Evolutionary conservation across 2,797 vertebrate species (phyloP).

Genomic region (Pogoniulus pusillus): DNA sequence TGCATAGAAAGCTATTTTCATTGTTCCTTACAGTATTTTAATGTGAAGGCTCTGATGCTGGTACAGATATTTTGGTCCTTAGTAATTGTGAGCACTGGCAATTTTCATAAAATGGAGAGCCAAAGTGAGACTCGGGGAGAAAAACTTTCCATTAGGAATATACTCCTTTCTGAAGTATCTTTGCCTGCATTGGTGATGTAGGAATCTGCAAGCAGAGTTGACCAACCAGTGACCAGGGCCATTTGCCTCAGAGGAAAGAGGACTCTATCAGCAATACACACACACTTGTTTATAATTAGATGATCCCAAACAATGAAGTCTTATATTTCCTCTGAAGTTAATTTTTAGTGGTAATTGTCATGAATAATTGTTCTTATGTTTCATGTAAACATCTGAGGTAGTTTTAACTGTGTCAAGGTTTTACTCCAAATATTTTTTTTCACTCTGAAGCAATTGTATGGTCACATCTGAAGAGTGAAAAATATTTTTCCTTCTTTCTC

Average conservation of each 20-base stretch:
- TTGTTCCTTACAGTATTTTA: background rate
- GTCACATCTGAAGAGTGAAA: background rate
- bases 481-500: background rate
- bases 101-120: background rate
- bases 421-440: background rate
- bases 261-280: background rate
- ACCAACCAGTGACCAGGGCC: background rate
- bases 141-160: background rate
- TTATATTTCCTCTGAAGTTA: background rate
- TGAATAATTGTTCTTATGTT: background rate
- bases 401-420: background rate
- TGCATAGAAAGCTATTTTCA: conserved; percentile 9
- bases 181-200: background rate
- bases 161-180: background rate
- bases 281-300: background rate
- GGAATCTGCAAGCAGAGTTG: background rate
- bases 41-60: background rate
- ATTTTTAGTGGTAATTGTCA: background rate
- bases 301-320: background rate
- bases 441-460: background rate
- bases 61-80: background rate
- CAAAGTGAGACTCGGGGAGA: background rate
- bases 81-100: background rate
- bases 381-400: background rate
- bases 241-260: background rate